A percentile compares a stretch with the other conserved stretches of the same genome.
Evolutionary conservation across 2,113 vertebrate genomes (phyloP).

Genomic region (Polypterus bichir): DNA sequence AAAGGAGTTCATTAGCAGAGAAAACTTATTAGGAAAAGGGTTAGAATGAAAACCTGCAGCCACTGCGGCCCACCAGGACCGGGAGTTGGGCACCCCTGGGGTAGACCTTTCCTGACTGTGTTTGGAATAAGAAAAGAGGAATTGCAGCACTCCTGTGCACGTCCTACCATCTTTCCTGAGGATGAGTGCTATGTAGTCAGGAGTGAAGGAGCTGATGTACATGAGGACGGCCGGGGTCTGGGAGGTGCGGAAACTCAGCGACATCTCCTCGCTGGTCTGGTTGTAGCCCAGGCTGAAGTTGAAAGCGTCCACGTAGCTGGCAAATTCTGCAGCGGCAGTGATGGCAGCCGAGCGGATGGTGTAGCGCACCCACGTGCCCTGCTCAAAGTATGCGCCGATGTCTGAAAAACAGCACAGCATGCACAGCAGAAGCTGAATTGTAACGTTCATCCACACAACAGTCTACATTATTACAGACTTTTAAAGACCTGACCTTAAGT

Average conservation of each 20-base stretch:
- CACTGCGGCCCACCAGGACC: too few relatives aligned
- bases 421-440: neutral
- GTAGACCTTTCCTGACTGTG: rapidly evolving
- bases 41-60: too few relatives aligned
- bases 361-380: constrained; percentile 79
- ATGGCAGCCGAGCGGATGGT: constrained; percentile 72
- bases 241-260: constrained; percentile 89
- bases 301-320: constrained; percentile 70
- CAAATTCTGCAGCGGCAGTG: constrained; percentile 66
- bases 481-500: too few relatives aligned
- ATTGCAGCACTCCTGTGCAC: neutral
- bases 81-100: neutral
- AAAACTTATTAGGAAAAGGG: too few relatives aligned
- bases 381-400: constrained; percentile 81
- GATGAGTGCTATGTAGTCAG: constrained; percentile 82
- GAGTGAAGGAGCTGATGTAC: constrained; percentile 85
- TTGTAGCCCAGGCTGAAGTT: constrained; percentile 79
- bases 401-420: constrained; percentile 39
- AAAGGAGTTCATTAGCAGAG: too few relatives aligned
- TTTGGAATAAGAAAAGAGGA: neutral
- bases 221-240: constrained; percentile 73
- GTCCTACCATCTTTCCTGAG: constrained; percentile 74
- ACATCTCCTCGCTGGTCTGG: constrained; percentile 82
- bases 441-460: neutral
- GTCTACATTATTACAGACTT: neutral